These are phyloP conservation scores for Cydia splendana DNA, from an alignment of 1,140 invertebrate species.

Conservation along the genomic window DNA sequence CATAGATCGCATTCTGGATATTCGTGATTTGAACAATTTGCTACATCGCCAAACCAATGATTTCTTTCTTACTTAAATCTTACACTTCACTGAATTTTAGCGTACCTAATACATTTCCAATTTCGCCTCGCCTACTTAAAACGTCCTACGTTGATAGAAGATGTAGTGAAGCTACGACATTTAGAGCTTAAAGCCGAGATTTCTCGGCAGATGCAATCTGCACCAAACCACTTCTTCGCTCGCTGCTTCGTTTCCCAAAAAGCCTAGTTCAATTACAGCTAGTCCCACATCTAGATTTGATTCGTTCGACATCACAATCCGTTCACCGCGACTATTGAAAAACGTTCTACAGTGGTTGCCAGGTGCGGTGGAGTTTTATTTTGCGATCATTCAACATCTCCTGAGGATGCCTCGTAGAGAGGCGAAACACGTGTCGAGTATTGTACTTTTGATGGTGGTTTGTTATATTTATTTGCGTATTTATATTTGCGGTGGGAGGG, in stretches of 20 bases:
- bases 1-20: too few relatives aligned
- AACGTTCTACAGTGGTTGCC: constrained; percentile 53
- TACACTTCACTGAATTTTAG: constrained; percentile 14
- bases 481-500: too few relatives aligned
- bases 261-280: constrained; percentile 50
- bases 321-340: constrained; percentile 70
- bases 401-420: too few relatives aligned
- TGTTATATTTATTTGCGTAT: too few relatives aligned
- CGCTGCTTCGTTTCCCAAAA: constrained; percentile 22
- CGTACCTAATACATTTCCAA: constrained; percentile 14
- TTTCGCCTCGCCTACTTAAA: neutral
- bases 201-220: constrained; percentile 18
- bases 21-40: too few relatives aligned
- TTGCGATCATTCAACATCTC: too few relatives aligned
- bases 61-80: constrained; percentile 3
- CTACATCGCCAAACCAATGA: neutral
- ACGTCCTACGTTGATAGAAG: neutral
- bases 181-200: neutral
- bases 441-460: too few relatives aligned
- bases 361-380: neutral
- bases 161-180: neutral
- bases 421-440: too few relatives aligned
- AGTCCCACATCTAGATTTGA: constrained; percentile 65
- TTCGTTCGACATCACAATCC: constrained; percentile 68
- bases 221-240: constrained; percentile 17